Evolutionary conservation across 2,113 vertebrate species (phyloP).

Genomic region (Podocnemis expansa): DNA sequence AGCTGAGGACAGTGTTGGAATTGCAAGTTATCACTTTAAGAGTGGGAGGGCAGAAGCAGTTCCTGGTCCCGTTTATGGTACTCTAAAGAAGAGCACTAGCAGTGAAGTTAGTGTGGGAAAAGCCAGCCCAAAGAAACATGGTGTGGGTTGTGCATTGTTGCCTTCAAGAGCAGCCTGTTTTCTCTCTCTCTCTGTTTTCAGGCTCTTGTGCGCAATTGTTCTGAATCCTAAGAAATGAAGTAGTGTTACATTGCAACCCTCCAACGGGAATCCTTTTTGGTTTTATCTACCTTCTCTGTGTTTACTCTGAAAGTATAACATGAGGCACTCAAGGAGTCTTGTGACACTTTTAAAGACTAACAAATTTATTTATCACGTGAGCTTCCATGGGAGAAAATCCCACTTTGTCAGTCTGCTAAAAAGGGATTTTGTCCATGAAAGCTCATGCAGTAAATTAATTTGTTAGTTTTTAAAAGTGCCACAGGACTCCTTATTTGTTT

Average conservation of each 20-base stretch:
- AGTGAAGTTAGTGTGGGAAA: neutral
- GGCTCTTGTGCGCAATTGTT: neutral
- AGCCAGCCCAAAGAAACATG: neutral
- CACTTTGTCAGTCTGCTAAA: too few species aligned
- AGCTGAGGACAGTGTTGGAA: neutral
- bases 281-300: neutral
- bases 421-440: too few species aligned
- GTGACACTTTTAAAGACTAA: too few species aligned
- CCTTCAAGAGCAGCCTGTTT: neutral
- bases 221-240: neutral
- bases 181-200: neutral
- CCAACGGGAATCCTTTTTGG: neutral
- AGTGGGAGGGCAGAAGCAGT: neutral
- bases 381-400: too few species aligned
- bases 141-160: neutral
- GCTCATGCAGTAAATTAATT: too few species aligned
- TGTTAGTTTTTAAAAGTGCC: too few species aligned
- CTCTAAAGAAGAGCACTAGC: neutral
- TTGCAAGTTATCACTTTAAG: neutral
- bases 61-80: neutral
- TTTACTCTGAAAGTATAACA: neutral
- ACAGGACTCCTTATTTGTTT: too few species aligned
- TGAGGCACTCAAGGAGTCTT: neutral
- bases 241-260: neutral
- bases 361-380: too few species aligned